Evolutionary conservation across 2,797 vertebrate genomes (phyloP), one percentile per base, ranked within the genome.

Genomic region (Diplodus puntazzo): DNA sequence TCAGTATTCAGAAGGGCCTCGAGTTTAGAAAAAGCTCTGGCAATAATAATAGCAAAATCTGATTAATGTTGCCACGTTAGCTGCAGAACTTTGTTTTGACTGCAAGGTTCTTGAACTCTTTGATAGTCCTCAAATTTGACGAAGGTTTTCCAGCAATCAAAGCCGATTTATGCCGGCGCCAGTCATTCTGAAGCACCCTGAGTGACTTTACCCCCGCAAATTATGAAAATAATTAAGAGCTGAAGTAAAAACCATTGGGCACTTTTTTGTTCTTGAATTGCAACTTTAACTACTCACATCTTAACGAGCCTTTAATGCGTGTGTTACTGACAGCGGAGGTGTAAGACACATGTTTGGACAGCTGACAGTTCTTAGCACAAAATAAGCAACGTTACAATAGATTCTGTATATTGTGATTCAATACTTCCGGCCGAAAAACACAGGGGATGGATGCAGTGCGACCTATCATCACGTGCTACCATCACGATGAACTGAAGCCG

Each of bases 191-290:
- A 78, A 81, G 69, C 65, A 82, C n/a, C 53, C 70, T 2, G 25
- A 66, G 13, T 67, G 21, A 75, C 54, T 57, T 76, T 64, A 69
- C 66, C 63, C 79, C 20, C 73, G 66, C 54, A 77, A 73, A 76
- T 82, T 67, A 87, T 79, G 74, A 77, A 80, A 90, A 80, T 52
- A 85, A 79, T 80, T 78, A 81, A 78, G 55, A 75, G 64, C 55
- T 42, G 48, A 64, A 81, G 59, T 80, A 21, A 70, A 59, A 72
- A 58, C 59, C 7, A 55, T 16, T 5, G 25, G 64, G 45, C 18
- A 2, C 53, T 55, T 63, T 53, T 30, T n/a, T 49, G 46, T 64
- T 79, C 25, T 69, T 49, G 42, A 62, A 16, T 43, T 69, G 75
- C 67, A 60, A 49, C 39, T 72, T 58, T 34, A 53, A 52, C 60